Evolutionary conservation across 2,113 vertebrate genomes (phyloP).

Genomic region (Cololabis saira): DNA sequence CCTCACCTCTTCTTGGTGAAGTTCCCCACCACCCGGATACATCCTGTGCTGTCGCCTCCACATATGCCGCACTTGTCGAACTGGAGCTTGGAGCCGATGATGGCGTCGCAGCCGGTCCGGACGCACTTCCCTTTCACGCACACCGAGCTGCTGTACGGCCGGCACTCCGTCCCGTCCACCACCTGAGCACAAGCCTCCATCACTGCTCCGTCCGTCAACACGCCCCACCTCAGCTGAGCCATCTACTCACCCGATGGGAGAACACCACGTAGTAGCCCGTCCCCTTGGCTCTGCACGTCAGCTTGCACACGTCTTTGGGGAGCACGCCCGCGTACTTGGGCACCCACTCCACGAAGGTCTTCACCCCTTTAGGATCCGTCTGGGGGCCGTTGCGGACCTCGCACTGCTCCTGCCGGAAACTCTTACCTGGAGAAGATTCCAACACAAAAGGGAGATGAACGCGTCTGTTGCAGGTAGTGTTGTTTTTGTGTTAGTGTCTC

Average conservation of each 20-base stretch:
- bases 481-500: too few relatives aligned
- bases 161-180: conserved; percentile 92
- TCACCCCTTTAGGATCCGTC: conserved; percentile 94
- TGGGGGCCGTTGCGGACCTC: conserved; percentile 96
- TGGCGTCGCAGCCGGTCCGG: conserved; percentile 93
- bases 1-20: conserved; percentile 95
- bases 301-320: conserved; percentile 92
- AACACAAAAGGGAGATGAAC: neutral
- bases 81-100: conserved; percentile 97
- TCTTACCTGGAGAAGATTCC: conserved; percentile 83
- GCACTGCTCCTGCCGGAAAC: conserved; percentile 94
- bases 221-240: too few relatives aligned
- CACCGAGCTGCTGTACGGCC: conserved; percentile 92
- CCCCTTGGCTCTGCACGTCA: conserved; percentile 96
- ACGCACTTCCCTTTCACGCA: conserved; percentile 95
- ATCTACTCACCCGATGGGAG: conserved; percentile 90
- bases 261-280: conserved; percentile 98
- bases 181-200: conserved; percentile 79
- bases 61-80: conserved; percentile 96
- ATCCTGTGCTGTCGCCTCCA: conserved; percentile 93
- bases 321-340: conserved; percentile 95
- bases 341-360: conserved; percentile 96
- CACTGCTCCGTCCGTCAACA: neutral
- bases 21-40: conserved; percentile 90
- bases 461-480: too few relatives aligned